A percentile compares a stretch with the other conserved stretches of the same genome.
phyloP scores from a whole-genome alignment of 2,888 invertebrate genomes.

The Macrosiphum euphorbiae region DNA sequence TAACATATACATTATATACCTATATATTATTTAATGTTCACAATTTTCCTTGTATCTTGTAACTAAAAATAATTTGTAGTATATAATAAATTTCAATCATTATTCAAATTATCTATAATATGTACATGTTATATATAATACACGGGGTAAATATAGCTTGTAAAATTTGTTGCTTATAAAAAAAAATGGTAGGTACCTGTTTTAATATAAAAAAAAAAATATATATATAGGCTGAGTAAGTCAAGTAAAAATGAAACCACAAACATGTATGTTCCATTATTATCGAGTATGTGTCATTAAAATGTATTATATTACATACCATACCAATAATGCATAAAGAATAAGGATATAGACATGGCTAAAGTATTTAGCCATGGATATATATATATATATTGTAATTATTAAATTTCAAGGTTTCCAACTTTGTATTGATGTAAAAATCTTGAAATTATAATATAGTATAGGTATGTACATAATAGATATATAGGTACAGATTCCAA shows the following conservation, averaged over 20 bases:
- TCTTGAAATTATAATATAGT: background rate
- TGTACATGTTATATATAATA: too few relatives aligned
- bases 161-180: background rate
- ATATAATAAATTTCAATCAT: background rate
- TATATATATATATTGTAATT: background rate
- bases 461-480: background rate
- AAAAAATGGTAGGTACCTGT: background rate
- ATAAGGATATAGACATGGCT: background rate
- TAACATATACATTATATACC: background rate
- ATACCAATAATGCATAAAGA: background rate
- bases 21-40: background rate
- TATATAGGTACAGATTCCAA: background rate
- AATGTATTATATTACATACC: background rate
- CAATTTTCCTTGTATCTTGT: background rate
- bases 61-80: background rate
- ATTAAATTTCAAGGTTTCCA: background rate
- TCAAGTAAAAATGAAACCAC: background rate
- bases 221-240: background rate
- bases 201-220: background rate
- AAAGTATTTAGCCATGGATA: too few relatives aligned
- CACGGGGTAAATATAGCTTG: background rate
- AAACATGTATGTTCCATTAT: background rate
- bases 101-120: background rate
- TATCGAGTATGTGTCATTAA: background rate
- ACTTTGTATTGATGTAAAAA: background rate